phyloP scores from a whole-genome alignment of 2,888 invertebrate species.

The Alcis repandata region DNA sequence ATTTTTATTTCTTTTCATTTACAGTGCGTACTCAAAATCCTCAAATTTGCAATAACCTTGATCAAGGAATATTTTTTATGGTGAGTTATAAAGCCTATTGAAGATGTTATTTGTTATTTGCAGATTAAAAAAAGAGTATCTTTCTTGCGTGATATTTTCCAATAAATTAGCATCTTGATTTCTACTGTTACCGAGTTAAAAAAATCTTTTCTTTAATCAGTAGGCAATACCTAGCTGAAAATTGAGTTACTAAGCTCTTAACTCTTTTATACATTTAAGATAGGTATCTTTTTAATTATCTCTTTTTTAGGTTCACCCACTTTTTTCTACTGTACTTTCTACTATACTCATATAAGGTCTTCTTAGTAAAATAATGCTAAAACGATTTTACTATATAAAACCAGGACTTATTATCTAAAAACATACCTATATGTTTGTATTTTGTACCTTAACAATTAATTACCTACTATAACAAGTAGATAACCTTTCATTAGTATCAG shows the following conservation, averaged over 20 bases:
- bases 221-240: not conserved
- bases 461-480: too few relatives aligned
- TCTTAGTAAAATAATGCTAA: too few relatives aligned
- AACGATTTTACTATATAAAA: too few relatives aligned
- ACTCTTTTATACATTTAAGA: too few relatives aligned
- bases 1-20: conserved; percentile 26
- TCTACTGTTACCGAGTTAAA: not conserved
- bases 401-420: too few relatives aligned
- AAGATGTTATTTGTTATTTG: conserved; percentile 28
- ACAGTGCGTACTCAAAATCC: conserved; percentile 38
- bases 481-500: too few relatives aligned
- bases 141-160: conserved; percentile 2
- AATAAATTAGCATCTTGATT: not conserved
- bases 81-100: conserved; percentile 50
- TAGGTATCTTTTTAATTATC: too few relatives aligned
- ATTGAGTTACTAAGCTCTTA: not conserved
- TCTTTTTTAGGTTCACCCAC: too few relatives aligned
- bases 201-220: not conserved
- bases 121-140: not conserved
- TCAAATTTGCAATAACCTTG: conserved; percentile 56
- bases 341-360: too few relatives aligned
- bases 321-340: too few relatives aligned
- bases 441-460: too few relatives aligned
- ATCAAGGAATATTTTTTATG: conserved; percentile 55
- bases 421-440: too few relatives aligned